phyloP scores from a whole-genome alignment of 2,888 invertebrate species.

The Oxystoma pomonae region DNA sequence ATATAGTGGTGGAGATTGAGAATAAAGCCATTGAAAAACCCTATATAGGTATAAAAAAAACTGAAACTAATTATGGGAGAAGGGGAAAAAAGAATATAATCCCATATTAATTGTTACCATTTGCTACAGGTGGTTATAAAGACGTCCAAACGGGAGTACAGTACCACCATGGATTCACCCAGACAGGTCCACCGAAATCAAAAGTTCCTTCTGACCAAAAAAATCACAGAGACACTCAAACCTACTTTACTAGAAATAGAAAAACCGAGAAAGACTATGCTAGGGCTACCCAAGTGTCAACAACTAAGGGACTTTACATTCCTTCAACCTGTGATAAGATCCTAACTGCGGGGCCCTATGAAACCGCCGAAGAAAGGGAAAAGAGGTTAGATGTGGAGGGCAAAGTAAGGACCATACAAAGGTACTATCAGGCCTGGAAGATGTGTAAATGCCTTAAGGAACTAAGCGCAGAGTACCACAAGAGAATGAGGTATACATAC shows the following conservation, averaged over 20 bases:
- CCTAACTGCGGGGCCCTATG: constrained; percentile 58
- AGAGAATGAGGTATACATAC: constrained; percentile 45
- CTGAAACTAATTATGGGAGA: background rate
- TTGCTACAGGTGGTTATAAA: constrained; percentile 66
- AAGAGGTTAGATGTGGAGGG: constrained; percentile 53
- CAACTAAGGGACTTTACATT: constrained; percentile 53
- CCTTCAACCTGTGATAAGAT: constrained; percentile 61
- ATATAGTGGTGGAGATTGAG: constrained; percentile 57
- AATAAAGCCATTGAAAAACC: constrained; percentile 64
- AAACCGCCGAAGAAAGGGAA: constrained; percentile 60
- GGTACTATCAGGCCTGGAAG: constrained; percentile 52
- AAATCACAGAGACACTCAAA: constrained; percentile 64
- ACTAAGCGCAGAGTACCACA: constrained; percentile 51
- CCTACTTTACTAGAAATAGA: constrained; percentile 51
- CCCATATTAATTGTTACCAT: too few species aligned
- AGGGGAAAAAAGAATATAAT: background rate
- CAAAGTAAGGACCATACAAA: constrained; percentile 58
- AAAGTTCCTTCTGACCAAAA: constrained; percentile 52
- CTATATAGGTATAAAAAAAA: constrained; percentile 54
- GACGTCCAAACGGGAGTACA: constrained; percentile 64
- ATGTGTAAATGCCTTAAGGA: constrained; percentile 51
- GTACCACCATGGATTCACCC: constrained; percentile 79
- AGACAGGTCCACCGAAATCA: constrained; percentile 65
- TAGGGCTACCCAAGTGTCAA: constrained; percentile 31
- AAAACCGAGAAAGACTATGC: constrained; percentile 54